Conservation (phyloP, 2,113 vertebrate genomes). For the Callipepla californica region DNA sequence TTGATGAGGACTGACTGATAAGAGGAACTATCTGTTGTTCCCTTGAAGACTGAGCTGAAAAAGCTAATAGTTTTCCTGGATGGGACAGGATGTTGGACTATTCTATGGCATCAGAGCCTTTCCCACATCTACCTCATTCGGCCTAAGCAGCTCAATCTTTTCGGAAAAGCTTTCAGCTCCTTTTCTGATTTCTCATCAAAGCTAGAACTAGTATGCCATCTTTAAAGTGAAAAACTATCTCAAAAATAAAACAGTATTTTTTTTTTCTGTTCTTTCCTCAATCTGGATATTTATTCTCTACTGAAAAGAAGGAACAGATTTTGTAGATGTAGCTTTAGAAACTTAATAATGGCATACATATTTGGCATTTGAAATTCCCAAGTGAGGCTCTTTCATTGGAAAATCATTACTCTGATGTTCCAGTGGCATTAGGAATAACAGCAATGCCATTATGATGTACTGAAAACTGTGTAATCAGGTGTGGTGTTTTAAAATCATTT, state of each 20-base stretch:
- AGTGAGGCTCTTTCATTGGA: neutral
- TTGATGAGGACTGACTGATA: constrained; percentile 23
- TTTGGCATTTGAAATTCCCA: neutral
- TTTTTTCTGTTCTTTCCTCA: neutral
- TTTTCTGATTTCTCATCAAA: neutral
- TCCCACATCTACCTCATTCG: neutral
- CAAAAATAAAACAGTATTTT: neutral
- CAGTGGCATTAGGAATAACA: neutral
- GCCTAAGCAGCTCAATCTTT: neutral
- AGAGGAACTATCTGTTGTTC: constrained; percentile 4
- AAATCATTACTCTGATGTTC: neutral
- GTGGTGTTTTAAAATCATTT: neutral
- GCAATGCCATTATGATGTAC: neutral
- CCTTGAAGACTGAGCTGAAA: neutral
- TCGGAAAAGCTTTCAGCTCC: neutral
- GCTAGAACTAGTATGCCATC: accelerated
- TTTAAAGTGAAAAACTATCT: neutral
- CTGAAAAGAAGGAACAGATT: neutral
- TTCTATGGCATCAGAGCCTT: neutral
- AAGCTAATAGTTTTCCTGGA: neutral
- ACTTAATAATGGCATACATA: neutral
- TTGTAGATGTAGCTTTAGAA: neutral
- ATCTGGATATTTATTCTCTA: neutral
- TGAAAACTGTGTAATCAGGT: neutral
- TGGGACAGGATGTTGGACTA: neutral